Percentiles rank a stretch among this genome's conserved stretches.
Evolutionary conservation across 2,797 vertebrate genomes (phyloP).

Genomic region (Tamandua tetradactyla): DNA sequence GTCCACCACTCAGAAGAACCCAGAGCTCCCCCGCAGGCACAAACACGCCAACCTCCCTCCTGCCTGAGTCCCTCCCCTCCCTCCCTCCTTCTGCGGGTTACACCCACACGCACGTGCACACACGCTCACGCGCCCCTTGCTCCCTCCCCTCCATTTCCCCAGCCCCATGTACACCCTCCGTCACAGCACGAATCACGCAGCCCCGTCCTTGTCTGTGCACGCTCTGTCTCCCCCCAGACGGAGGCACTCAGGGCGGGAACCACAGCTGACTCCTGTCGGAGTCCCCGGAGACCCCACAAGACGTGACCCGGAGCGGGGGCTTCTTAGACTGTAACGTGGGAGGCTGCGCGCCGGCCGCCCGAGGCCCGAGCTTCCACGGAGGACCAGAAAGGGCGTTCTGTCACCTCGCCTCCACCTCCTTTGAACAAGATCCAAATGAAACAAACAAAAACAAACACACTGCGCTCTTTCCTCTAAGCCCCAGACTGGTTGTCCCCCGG

Average conservation of each 20-base stretch:
- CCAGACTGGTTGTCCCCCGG: neutral
- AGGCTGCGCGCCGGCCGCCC: neutral
- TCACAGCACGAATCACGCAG: neutral
- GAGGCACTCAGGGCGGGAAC: neutral
- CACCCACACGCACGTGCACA: fast-evolving
- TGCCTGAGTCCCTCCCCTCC: neutral
- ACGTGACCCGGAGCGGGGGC: neutral
- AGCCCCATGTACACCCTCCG: neutral
- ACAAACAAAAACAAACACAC: conserved; percentile 71
- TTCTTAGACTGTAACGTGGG: neutral
- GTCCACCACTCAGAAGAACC: neutral
- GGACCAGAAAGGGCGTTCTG: neutral
- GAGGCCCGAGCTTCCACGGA: neutral
- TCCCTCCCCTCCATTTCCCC: neutral
- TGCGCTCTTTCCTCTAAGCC: conserved; percentile 52
- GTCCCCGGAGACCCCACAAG: neutral
- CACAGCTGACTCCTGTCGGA: neutral
- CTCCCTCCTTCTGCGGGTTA: neutral
- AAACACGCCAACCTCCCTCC: neutral
- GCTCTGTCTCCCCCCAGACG: neutral
- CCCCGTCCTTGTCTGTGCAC: neutral
- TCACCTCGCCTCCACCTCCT: neutral
- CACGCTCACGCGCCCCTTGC: fast-evolving
- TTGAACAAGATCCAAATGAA: conserved; percentile 32
- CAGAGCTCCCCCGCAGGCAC: neutral